These are phyloP conservation scores for Montipora sp. DNA, from an alignment of 64 coral and sea anemone genomes.

Conservation along the genomic window DNA sequence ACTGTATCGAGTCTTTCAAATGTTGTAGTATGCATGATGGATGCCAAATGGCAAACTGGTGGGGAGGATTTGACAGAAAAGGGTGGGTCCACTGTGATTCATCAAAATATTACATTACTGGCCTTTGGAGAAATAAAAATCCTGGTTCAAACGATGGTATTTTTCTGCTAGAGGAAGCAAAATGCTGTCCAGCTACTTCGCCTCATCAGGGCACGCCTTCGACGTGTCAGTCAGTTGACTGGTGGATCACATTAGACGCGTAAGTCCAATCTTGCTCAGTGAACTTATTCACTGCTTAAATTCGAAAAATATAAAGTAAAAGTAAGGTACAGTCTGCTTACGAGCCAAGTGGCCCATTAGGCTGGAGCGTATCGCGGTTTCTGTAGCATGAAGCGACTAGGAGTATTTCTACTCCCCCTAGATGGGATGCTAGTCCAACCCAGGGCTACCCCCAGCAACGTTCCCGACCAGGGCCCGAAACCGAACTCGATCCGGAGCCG, in stretches of 20 bases:
- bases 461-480: too few relatives aligned
- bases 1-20: slow-evolving; percentile 15
- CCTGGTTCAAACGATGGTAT: background rate
- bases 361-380: too few relatives aligned
- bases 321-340: too few relatives aligned
- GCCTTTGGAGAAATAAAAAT: background rate
- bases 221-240: background rate
- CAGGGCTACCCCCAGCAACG: too few relatives aligned
- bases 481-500: too few relatives aligned
- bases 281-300: too few relatives aligned
- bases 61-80: slow-evolving; percentile 3
- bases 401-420: too few relatives aligned
- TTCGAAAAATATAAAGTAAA: too few relatives aligned
- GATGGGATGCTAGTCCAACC: too few relatives aligned
- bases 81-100: background rate
- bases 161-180: background rate
- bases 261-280: background rate
- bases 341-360: too few relatives aligned
- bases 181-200: background rate
- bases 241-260: background rate
- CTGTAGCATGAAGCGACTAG: too few relatives aligned
- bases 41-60: slow-evolving; percentile 12
- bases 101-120: slow-evolving; percentile 29
- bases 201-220: background rate
- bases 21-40: slow-evolving; percentile 49